phyloP scores from a whole-genome alignment of 2,113 vertebrate genomes.

The Xiphophorus maculatus region DNA sequence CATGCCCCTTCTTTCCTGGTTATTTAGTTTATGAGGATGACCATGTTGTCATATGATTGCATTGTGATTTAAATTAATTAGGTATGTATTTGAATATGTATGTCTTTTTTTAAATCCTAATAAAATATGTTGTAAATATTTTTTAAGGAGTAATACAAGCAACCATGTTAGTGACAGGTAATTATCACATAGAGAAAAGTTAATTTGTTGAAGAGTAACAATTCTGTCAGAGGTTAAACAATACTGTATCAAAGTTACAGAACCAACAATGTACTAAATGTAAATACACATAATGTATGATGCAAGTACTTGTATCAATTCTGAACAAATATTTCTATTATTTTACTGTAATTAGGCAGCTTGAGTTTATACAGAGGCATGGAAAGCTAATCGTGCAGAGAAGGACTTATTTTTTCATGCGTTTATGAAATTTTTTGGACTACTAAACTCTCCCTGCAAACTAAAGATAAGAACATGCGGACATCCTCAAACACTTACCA shows the following conservation, averaged over 20 bases:
- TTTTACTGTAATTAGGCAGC: neutral
- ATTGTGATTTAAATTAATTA: neutral
- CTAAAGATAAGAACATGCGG: constrained; percentile 11
- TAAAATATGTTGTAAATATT: neutral
- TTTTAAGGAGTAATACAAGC: neutral
- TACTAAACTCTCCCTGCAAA: neutral
- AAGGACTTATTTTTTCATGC: neutral
- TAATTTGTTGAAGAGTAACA: neutral
- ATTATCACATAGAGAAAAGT: neutral
- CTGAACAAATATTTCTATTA: neutral
- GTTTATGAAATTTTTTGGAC: neutral
- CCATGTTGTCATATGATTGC: neutral
- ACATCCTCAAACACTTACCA: constrained; percentile 36
- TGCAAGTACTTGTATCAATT: neutral
- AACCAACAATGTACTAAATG: neutral
- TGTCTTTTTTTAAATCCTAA: neutral
- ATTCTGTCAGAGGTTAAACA: neutral
- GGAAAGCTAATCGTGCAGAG: too few relatives aligned
- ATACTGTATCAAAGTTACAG: neutral
- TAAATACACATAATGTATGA: neutral
- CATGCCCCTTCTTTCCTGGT: neutral
- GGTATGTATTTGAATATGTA: too few relatives aligned
- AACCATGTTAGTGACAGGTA: neutral
- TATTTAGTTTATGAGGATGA: neutral
- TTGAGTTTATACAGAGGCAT: neutral